Percentiles rank a stretch among this genome's conserved stretches.
Conservation (phyloP, 2,888 invertebrate species). For the Athripsodes cinereus region DNA sequence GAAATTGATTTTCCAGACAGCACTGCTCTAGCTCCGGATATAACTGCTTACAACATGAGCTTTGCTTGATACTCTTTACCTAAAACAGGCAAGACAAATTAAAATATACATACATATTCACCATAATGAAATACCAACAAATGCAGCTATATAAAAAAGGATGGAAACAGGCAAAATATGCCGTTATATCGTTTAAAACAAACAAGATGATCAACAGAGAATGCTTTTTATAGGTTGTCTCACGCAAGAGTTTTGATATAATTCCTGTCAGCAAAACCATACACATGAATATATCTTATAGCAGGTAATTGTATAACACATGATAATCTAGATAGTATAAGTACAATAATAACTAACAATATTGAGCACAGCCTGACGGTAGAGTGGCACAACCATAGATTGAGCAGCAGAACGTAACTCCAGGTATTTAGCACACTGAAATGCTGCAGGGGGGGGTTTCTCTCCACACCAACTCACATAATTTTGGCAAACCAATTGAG, state of each 20-base stretch:
- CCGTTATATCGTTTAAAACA: no score
- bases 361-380: conserved; percentile 39
- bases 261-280: no score
- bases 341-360: conserved; percentile 33
- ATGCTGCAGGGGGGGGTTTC: conserved; percentile 40
- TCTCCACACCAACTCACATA: conserved; percentile 33
- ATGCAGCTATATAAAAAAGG: no score
- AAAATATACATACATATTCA: no score
- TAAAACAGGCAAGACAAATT: conserved; percentile 3
- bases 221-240: no score
- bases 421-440: conserved; percentile 44
- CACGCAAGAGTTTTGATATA: no score
- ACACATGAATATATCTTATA: no score
- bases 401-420: conserved; percentile 43
- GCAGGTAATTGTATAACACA: no score
- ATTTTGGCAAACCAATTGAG: conserved; percentile 40
- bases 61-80: conserved; percentile 19
- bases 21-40: conserved; percentile 17
- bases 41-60: conserved; percentile 13
- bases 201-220: not conserved
- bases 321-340: no score
- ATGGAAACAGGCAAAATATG: no score
- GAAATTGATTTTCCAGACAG: conserved; percentile 12
- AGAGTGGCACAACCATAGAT: conserved; percentile 44
- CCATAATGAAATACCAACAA: no score